phyloP scores from a whole-genome alignment of 2,113 vertebrate species.

The Helogale parvula region DNA sequence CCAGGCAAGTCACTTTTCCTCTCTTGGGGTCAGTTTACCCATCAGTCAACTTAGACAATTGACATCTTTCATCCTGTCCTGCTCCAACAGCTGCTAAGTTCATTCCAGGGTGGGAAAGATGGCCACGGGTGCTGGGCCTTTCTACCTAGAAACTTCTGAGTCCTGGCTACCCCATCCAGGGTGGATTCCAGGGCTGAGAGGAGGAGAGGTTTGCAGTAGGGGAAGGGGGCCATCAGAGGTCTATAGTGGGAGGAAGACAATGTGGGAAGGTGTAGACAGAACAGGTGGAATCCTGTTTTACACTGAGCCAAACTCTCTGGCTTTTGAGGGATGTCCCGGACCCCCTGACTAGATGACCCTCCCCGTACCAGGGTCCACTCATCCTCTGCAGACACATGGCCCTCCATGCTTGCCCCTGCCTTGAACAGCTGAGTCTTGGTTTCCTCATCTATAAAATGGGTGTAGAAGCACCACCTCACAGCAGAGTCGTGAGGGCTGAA shows the following conservation, averaged over 20 bases:
- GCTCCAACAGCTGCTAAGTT: background rate
- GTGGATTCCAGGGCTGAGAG: background rate
- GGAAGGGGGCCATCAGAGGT: background rate
- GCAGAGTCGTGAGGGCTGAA: background rate
- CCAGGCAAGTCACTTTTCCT: background rate
- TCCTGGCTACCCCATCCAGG: background rate
- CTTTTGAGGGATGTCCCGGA: background rate
- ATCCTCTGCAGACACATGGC: background rate
- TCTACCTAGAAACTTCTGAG: background rate
- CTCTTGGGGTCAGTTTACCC: background rate
- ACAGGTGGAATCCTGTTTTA: background rate
- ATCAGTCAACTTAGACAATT: background rate
- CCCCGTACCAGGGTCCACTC: background rate
- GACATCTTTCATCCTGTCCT: background rate
- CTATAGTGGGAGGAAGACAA: accelerated
- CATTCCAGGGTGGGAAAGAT: background rate
- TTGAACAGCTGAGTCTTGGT: background rate
- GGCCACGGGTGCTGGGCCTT: background rate
- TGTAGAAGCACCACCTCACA: accelerated
- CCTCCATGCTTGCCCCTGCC: background rate
- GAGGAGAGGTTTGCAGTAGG: background rate
- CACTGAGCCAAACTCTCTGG: background rate
- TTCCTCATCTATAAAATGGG: background rate
- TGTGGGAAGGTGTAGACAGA: background rate
- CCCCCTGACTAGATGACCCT: no score